Conservation (phyloP, 2,888 invertebrate species). For the Sphaerophoria rueppellii region DNA sequence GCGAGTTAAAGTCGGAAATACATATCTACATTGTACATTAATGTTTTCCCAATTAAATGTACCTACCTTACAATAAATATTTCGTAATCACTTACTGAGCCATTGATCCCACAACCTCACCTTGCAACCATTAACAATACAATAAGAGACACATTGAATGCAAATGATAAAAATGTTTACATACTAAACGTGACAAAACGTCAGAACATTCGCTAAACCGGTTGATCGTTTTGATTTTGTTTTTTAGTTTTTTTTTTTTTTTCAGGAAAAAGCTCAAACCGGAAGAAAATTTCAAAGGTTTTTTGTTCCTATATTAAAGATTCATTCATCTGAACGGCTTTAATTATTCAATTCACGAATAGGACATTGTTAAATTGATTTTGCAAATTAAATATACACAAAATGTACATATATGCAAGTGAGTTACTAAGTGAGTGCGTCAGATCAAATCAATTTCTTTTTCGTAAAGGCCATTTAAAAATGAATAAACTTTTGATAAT, state of each 20-base stretch:
- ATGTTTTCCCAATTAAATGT: not conserved
- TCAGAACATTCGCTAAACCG: conserved; percentile 35
- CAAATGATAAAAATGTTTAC: conserved; percentile 43
- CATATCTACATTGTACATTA: not conserved
- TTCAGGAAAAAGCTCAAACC: conserved; percentile 26
- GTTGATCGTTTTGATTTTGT: conserved; percentile 16
- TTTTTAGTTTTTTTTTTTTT: not conserved
- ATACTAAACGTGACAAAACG: conserved; percentile 43
- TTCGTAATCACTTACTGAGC: conserved; percentile 36
- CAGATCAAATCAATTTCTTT: no score
- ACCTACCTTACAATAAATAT: conserved; percentile 15
- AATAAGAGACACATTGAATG: conserved; percentile 39
- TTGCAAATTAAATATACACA: no score
- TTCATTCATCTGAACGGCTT: not conserved
- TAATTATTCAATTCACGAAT: conserved; percentile 15
- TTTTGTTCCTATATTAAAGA: not conserved
- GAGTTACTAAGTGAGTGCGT: no score
- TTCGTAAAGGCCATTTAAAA: no score
- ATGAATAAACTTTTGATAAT: no score
- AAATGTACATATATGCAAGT: no score
- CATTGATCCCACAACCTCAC: conserved; percentile 55
- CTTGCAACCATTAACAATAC: conserved; percentile 46
- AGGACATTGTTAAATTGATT: not conserved
- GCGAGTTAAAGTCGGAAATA: conserved; percentile 1
- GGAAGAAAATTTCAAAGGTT: conserved; percentile 55